Evolutionary conservation across 2,113 vertebrate species (phyloP).

Genomic region (Hiodon alosoides): DNA sequence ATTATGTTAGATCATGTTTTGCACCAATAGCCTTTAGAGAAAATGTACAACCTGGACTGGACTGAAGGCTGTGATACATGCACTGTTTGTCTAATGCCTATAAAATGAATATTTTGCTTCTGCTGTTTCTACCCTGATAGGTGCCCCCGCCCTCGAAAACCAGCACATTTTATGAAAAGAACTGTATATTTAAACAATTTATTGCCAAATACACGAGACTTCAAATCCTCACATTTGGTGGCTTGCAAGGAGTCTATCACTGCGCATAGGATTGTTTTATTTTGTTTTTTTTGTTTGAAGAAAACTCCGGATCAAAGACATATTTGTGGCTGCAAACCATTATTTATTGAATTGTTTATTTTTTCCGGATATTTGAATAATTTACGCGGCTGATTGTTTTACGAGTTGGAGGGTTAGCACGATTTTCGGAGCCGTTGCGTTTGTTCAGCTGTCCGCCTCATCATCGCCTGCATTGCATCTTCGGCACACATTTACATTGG

Average conservation of each 20-base stretch:
- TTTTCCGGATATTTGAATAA: conserved; percentile 58
- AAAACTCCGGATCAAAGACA: conserved; percentile 47
- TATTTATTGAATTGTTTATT: conserved; percentile 54
- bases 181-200: conserved; percentile 52
- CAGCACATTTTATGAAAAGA: background rate
- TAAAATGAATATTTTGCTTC: conserved; percentile 10
- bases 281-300: background rate
- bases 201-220: background rate
- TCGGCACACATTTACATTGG: conserved; percentile 52
- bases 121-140: conserved; percentile 20
- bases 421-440: conserved; percentile 57
- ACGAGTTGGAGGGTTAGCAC: conserved; percentile 49
- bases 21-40: conserved; percentile 49
- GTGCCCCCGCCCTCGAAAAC: background rate
- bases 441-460: conserved; percentile 60
- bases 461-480: conserved; percentile 55
- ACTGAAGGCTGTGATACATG: conserved; percentile 39
- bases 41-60: conserved; percentile 45
- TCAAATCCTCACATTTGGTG: too few species aligned
- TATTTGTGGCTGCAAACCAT: conserved; percentile 45
- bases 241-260: background rate
- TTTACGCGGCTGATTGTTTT: conserved; percentile 59
- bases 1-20: conserved; percentile 37
- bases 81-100: too few species aligned
- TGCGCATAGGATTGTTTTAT: background rate